These are phyloP conservation scores for Leptoteleia sp. DNA, from an alignment of 1,140 invertebrate species.

Conservation along the genomic window DNA sequence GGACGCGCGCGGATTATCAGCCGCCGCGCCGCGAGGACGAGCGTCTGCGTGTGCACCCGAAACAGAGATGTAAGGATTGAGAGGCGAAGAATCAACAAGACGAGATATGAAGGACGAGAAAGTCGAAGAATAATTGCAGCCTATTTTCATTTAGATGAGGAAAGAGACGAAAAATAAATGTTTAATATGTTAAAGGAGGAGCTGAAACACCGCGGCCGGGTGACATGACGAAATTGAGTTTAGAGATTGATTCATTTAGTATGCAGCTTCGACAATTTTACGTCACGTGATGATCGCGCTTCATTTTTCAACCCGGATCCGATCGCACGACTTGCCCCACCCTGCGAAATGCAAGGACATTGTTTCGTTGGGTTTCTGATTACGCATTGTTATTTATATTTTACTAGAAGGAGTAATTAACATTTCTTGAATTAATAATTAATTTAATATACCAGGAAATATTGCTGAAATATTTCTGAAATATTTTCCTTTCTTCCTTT, in stretches of 20 bases:
- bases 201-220: constrained; percentile 16
- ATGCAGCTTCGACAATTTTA: constrained; percentile 60
- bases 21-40: constrained; percentile 61
- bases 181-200: constrained; percentile 43
- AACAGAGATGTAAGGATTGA: constrained; percentile 58
- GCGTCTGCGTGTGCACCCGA: constrained; percentile 61
- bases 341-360: no score
- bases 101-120: constrained; percentile 56
- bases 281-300: constrained; percentile 17
- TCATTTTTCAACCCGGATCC: no score
- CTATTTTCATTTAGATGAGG: constrained; percentile 67
- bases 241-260: constrained; percentile 52
- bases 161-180: constrained; percentile 53
- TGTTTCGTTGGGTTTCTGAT: no score
- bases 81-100: constrained; percentile 58
- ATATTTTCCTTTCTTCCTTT: no score
- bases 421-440: no score
- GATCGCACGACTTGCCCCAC: no score
- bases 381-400: no score
- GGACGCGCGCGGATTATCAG: constrained; percentile 73
- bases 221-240: constrained; percentile 58
- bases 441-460: no score
- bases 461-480: no score
- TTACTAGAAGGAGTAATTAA: no score
- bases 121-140: constrained; percentile 58